phyloP scores from a whole-genome alignment of 2,113 vertebrate genomes.

The Aplodontia rufa region DNA sequence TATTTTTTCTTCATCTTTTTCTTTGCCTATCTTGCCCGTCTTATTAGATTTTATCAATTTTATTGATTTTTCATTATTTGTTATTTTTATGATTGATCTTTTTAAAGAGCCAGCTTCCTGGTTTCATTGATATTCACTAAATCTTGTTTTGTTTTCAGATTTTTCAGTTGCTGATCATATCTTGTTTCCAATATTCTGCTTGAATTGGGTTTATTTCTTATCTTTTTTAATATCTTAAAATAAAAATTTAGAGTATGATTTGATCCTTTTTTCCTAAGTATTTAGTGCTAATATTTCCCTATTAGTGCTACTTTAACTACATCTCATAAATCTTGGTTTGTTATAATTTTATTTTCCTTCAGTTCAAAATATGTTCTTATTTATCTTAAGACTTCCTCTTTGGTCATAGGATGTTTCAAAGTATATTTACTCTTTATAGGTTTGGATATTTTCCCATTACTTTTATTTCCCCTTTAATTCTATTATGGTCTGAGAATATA shows the following conservation, averaged over 20 bases:
- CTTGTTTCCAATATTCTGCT: background rate
- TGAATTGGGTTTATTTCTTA: background rate
- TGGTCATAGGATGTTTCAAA: background rate
- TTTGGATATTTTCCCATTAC: background rate
- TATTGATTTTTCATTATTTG: background rate
- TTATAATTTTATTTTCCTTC: background rate
- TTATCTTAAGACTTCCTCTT: background rate
- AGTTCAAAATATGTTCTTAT: conserved; percentile 6
- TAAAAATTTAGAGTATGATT: background rate
- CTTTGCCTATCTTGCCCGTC: background rate
- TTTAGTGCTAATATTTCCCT: background rate
- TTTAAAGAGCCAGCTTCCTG: background rate
- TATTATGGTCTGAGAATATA: background rate
- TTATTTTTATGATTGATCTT: background rate
- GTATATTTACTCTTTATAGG: background rate
- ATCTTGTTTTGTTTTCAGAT: background rate
- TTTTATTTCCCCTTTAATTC: background rate
- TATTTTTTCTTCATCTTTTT: background rate
- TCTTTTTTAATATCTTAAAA: background rate
- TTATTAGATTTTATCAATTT: background rate
- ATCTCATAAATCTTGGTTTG: background rate
- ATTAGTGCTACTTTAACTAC: background rate
- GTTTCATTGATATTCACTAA: background rate
- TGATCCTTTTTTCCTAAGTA: background rate
- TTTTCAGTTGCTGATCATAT: background rate